Percentiles rank a stretch among this genome's conserved stretches.
phyloP scores from a whole-genome alignment of 2,888 invertebrate species.

The Rhamnusium bicolor region DNA sequence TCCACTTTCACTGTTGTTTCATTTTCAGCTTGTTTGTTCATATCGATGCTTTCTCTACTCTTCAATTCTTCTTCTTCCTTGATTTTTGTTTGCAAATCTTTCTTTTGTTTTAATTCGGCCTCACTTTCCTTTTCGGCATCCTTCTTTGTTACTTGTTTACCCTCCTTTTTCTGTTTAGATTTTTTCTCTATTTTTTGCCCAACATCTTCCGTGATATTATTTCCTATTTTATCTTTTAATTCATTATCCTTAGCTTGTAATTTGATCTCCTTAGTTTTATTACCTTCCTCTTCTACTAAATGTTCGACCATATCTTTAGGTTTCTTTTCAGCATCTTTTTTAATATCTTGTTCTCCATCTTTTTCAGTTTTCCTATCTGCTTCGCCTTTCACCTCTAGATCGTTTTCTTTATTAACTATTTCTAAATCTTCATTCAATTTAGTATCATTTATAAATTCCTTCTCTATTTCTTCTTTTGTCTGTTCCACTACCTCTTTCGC shows the following conservation, averaged over 20 bases:
- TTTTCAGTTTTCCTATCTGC: neutral
- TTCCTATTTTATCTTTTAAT: constrained; percentile 19
- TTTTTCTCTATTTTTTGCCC: constrained; percentile 17
- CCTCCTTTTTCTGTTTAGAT: too few relatives aligned
- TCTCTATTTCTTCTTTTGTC: neutral
- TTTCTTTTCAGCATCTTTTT: neutral
- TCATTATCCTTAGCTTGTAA: neutral
- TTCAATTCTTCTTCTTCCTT: constrained; percentile 4
- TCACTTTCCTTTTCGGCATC: constrained; percentile 12
- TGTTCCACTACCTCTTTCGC: neutral
- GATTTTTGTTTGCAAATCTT: constrained; percentile 35
- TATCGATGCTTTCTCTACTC: too few relatives aligned
- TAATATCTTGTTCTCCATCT: neutral
- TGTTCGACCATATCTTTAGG: neutral
- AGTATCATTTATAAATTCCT: too few relatives aligned
- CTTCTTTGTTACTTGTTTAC: constrained; percentile 41
- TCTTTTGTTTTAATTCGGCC: constrained; percentile 38
- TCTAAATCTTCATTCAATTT: too few relatives aligned
- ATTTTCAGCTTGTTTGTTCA: too few relatives aligned
- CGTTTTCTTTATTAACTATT: too few relatives aligned
- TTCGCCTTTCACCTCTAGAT: neutral
- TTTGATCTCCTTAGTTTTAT: neutral
- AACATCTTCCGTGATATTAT: constrained; percentile 27
- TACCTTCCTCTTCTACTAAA: too few relatives aligned
- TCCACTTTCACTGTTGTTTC: too few relatives aligned